Evolutionary conservation across 2,888 invertebrate species (phyloP).

Genomic region (Philhelius pedissequus): DNA sequence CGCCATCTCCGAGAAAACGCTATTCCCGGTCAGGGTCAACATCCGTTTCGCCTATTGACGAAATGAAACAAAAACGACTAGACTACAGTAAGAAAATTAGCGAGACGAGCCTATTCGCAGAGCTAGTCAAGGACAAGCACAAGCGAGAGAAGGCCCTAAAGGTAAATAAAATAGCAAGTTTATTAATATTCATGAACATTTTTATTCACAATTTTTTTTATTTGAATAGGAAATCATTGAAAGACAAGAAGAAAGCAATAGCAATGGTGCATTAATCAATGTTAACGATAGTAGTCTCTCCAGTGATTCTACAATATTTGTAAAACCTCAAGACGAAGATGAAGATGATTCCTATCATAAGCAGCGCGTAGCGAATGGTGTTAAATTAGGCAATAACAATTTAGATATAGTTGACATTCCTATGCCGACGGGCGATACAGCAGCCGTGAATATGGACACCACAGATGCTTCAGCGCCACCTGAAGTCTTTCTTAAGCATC

Average conservation of each 20-base stretch:
- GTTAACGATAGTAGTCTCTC: conserved; percentile 77
- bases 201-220: background rate
- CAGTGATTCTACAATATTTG: conserved; percentile 74
- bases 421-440: conserved; percentile 80
- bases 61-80: conserved; percentile 80
- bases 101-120: conserved; percentile 93
- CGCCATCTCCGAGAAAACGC: conserved; percentile 76
- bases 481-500: conserved; percentile 72
- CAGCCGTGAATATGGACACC: conserved; percentile 43
- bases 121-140: conserved; percentile 91
- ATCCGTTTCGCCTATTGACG: conserved; percentile 77
- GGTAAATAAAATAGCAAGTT: conserved; percentile 61
- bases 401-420: conserved; percentile 86
- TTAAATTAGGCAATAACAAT: conserved; percentile 71
- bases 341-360: conserved; percentile 62
- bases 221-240: conserved; percentile 82
- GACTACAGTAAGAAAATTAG: conserved; percentile 90
- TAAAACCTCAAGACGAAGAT: conserved; percentile 51
- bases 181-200: background rate
- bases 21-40: conserved; percentile 75
- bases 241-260: conserved; percentile 82
- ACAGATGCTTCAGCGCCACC: conserved; percentile 59
- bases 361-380: conserved; percentile 72
- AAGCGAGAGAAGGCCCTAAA: conserved; percentile 87
- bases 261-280: conserved; percentile 75